Conservation (phyloP, 2,797 vertebrate species). For the Galaxias olidus region DNA sequence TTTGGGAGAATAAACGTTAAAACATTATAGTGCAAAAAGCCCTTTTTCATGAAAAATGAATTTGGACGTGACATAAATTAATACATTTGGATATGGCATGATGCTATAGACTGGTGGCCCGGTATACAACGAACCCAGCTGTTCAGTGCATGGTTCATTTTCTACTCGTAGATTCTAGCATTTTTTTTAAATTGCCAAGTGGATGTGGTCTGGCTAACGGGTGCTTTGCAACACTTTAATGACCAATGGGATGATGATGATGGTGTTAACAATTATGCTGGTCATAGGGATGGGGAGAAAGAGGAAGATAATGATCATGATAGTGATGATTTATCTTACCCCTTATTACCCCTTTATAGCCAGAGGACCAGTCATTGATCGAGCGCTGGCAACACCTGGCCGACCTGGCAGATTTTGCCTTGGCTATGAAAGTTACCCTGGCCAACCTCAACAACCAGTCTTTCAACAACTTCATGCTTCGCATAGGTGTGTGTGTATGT, state of each 20-base stretch:
- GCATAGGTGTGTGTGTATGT: slow-evolving; percentile 82
- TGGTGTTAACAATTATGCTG: background rate
- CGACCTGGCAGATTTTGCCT: slow-evolving; percentile 89
- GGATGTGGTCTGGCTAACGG: no score
- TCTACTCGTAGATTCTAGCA: no score
- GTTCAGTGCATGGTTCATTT: no score
- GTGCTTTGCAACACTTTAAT: background rate
- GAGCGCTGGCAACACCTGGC: slow-evolving; percentile 93
- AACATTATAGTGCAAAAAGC: no score
- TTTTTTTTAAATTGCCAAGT: no score
- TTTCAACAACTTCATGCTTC: slow-evolving; percentile 98
- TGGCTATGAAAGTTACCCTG: slow-evolving; percentile 94
- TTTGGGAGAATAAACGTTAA: no score
- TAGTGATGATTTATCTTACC: background rate
- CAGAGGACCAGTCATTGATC: slow-evolving; percentile 80
- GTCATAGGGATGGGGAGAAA: background rate
- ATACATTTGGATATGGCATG: no score
- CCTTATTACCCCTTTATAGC: slow-evolving; percentile 56
- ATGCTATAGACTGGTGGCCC: no score
- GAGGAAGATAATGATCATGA: background rate
- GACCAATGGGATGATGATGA: background rate
- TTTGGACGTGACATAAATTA: no score
- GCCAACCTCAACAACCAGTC: slow-evolving; percentile 97
- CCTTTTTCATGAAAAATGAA: no score
- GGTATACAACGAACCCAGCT: no score